Base-by-base conservation (phyloP, 2,888 invertebrate species). In the Cybosia mesomella region DNA sequence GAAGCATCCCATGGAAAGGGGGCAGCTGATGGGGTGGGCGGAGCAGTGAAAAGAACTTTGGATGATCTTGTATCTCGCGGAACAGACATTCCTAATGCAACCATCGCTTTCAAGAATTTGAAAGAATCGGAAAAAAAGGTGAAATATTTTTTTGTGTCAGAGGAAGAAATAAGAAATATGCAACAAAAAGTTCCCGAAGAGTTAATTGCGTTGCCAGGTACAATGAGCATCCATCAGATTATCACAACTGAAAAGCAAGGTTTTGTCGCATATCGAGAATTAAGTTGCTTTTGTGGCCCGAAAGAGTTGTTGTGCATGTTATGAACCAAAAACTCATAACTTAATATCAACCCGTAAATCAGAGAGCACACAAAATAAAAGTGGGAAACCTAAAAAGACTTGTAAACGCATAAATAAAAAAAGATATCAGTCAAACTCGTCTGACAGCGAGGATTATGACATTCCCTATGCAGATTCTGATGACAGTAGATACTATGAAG, bases 161-260 rank as follows among this genome's bases (percentile, higher is more conserved):
- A 64, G 53, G 69, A 72, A 69, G 65, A 67, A 69, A 70, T 72
- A 62, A 39, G 70, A 63, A 65, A 65, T 66, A 70, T 72, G 65
- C 70, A 70, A 63, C 65, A 70, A 63, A 67, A 64, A 63, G 57
- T 73, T 64, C 68, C 70, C 53, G 63, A 66, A 64, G 58, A 70
- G 53, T 68, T 73, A 21, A 68, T 68, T 68, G 66, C 71, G 64
- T 68, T 73, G 67, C 68, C 71, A 62, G 70, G 68, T 64, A 73
- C 73, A 61, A 68, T 71, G 71, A 64, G 57, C 67, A 54, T 71
- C 55, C 73, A 73, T 71, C 70, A 73, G 58, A 71, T 71, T 61
- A 64, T 67, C 58, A 60, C 67, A 64, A 67, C 65, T 62, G 71
- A 54, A 66, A 71, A 71, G 22, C 71, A 68, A 68, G 65, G 65